A percentile compares a stretch with the other conserved stretches of the same genome.
phyloP scores from a whole-genome alignment of 2,113 vertebrate species.

The Struthio camelus region DNA sequence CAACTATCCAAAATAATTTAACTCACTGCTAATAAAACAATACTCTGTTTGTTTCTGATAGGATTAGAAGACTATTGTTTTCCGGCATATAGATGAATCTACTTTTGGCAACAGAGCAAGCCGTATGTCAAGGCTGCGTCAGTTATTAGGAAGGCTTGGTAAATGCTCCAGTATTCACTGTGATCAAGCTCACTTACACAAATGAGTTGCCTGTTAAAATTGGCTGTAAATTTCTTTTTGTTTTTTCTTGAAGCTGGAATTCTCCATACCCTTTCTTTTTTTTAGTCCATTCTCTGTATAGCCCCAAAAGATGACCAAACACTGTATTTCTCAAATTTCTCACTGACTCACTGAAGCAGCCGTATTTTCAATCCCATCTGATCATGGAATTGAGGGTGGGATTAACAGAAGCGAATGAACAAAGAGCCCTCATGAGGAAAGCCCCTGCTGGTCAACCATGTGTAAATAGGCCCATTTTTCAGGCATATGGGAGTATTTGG shows the following conservation, averaged over 20 bases:
- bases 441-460: not conserved
- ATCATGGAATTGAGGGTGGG: not conserved
- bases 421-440: not conserved
- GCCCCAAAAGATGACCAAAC: not conserved
- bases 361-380: not conserved
- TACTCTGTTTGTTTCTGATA: not conserved
- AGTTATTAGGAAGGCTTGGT: not conserved
- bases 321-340: not conserved
- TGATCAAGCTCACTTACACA: not conserved
- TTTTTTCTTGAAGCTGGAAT: not conserved
- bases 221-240: not conserved
- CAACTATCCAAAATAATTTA: not conserved
- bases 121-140: not conserved
- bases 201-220: not conserved
- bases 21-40: conserved; percentile 2
- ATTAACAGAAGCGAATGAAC: not conserved
- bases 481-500: not conserved
- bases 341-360: not conserved
- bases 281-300: not conserved
- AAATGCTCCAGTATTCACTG: not conserved
- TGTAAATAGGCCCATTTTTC: not conserved
- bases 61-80: not conserved
- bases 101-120: not conserved
- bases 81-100: not conserved
- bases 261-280: not conserved